Evolutionary conservation across 1,140 invertebrate genomes (phyloP).

Genomic region (Drosophila willistoni): DNA sequence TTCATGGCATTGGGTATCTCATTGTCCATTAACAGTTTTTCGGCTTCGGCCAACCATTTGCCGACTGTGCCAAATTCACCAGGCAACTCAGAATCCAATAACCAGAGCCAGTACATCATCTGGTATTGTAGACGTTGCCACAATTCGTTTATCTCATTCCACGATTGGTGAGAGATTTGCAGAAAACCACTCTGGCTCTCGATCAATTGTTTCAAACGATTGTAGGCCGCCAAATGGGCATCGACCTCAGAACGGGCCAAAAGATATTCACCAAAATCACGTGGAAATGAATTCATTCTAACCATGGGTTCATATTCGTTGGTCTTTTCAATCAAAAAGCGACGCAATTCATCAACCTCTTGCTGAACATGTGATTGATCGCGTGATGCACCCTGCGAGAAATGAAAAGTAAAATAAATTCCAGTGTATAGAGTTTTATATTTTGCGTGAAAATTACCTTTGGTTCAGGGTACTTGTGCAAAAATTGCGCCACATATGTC

Average conservation of each 20-base stretch:
- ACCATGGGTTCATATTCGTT: constrained; percentile 85
- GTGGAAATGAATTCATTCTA: constrained; percentile 87
- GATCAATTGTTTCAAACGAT: constrained; percentile 89
- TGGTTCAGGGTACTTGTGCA: constrained; percentile 96
- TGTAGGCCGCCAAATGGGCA: constrained; percentile 87
- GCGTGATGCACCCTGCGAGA: constrained; percentile 67
- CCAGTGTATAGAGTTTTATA: not conserved
- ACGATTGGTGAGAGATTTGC: constrained; percentile 91
- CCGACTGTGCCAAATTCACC: constrained; percentile 92
- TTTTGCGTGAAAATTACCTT: constrained; percentile 83
- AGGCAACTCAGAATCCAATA: constrained; percentile 92
- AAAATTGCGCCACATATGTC: constrained; percentile 99
- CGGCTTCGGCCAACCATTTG: constrained; percentile 95
- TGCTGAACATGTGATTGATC: constrained; percentile 86
- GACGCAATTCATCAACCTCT: constrained; percentile 91
- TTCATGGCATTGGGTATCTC: constrained; percentile 92
- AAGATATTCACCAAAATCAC: constrained; percentile 88
- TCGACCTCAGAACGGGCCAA: constrained; percentile 89
- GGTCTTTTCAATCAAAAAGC: constrained; percentile 92
- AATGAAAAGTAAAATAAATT: constrained; percentile 4
- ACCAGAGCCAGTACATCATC: constrained; percentile 93
- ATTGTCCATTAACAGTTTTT: constrained; percentile 91
- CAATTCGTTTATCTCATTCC: constrained; percentile 89
- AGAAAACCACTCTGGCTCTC: constrained; percentile 89
- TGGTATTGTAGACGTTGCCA: constrained; percentile 91